Conservation (phyloP, 2,113 vertebrate genomes). For the Cyprinodon tularosa region DNA sequence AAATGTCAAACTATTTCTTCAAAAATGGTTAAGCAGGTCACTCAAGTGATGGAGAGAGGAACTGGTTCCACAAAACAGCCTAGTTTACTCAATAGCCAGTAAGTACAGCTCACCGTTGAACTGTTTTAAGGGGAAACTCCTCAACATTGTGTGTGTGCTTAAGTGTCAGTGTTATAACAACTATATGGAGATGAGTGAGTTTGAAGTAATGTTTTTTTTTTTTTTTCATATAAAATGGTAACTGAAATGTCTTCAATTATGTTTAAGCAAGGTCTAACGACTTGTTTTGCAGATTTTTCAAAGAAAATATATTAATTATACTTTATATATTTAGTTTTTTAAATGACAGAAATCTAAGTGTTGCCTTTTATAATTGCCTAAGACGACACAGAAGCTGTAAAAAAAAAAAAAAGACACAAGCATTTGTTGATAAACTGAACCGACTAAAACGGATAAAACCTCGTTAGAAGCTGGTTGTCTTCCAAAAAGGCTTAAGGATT, state of each 20-base stretch:
- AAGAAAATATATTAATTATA: not conserved
- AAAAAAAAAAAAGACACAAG: not conserved
- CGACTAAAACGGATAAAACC: not conserved
- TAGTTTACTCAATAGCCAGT: constrained; percentile 87
- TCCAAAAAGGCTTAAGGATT: not conserved
- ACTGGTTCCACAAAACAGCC: constrained; percentile 84
- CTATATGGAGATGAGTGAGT: not conserved
- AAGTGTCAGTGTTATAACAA: not conserved
- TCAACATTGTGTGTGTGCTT: not conserved
- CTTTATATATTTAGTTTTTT: not conserved
- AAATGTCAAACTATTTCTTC: constrained; percentile 92
- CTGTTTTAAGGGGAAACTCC: not conserved
- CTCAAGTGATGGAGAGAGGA: constrained; percentile 82
- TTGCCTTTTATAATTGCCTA: no score
- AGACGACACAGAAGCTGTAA: no score
- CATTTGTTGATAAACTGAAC: no score
- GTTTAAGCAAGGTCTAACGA: no score
- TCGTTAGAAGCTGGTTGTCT: not conserved
- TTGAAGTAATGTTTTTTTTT: not conserved
- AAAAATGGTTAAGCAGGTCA: constrained; percentile 88
- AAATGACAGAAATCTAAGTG: not conserved
- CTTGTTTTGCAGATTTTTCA: not conserved
- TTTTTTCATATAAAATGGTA: not conserved
- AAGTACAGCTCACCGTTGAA: constrained; percentile 33
- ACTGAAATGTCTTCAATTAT: not conserved